Evolutionary conservation across 1,140 invertebrate species (phyloP), one percentile per base, ranked within the genome.

Genomic region (Trinorchestia longiramus): DNA sequence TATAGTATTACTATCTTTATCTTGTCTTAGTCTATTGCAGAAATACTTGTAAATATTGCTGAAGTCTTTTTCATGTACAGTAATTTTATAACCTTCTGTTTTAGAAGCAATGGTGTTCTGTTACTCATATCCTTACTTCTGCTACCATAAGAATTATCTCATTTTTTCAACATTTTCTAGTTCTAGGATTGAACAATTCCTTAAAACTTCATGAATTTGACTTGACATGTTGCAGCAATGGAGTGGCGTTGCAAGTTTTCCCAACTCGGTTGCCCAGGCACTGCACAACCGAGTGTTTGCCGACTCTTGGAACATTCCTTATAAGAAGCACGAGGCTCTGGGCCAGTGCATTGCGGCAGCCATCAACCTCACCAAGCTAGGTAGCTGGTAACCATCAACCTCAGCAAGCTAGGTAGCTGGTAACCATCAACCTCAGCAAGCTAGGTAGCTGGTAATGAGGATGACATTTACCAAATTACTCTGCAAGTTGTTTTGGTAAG

Each of bases 241-340:
- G 92, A 94, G 43, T 45, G 44, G 36, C 11, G 92, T 43, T 28
- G 92, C 44, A 45, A 43, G 92, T 6, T 94, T 94, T 40, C 92
- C 92, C 43, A 94, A 47, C 44, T 45, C 92, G 15, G 92, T 94
- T 45, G 92, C 92, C 44, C 92, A 47, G 43, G 92, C 92, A 96
- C 97, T 98, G 36, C 97, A 98, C 97, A 97, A 97, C n/a, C 97
- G 98, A 88, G 97, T 98, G 43, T 98, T 97, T 97, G 97, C 97
- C n/a, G 97, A 98, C 95, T 97, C 97, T 88, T 98, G 98, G 98
- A 97, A 97, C n/a, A 98, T 98, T 95, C 97, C 98, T 36, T 98
- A 98, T 97, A 98, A 98, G 96, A 97, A 97, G 96, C 97, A 98
- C 96, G 98, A 98, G 97, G 97, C 97, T 44, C 96, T 98, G 19